Base-by-base conservation (phyloP, 2,113 vertebrate genomes). In the Greenwoodochromis staneri region DNA sequence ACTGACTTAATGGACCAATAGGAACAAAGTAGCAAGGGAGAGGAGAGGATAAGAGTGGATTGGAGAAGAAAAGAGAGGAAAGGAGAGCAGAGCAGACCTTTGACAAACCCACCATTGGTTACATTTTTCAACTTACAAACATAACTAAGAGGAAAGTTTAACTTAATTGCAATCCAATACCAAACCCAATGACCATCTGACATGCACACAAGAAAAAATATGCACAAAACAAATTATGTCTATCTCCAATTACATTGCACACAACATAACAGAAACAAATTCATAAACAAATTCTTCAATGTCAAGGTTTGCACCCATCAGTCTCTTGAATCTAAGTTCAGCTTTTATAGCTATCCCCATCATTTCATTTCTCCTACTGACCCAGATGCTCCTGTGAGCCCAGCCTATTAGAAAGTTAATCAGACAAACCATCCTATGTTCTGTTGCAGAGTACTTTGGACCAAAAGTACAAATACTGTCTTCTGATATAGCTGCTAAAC, bases 1-100 rank as follows among this genome's bases (percentile, higher is more conserved):
- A 89, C 86, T 34, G 81, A 91, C 86, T 92, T 91, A 94, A 94
- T 93, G 84, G 88, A 92, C 91, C 92, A 91, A 89, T 61, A 80
- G 78, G 83, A 89, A 81, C 31, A 38, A 78, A 80, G 85, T 66
- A 83, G 40, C 34, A 34, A 57, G 81, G 55, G 63, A 36, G 31
- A 81, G 69, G 7, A 69, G 59, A 83, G 54, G 59, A 84, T 61
- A 82, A 66, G 47, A 82, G 47, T 40, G 38, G 53, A 76, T n/a
- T 66, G 54, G 27, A 63, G 38, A 69, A 31, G 45, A 40, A 54
- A 81, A 27, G n/a, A 40, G 73, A 40, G 36, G 29, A 24, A n/a
- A 85, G 21, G 71, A 80, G 59, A 34, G 19, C 21, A 59, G 55
- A 19, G 9, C 36, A 51, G 63, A 49, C 69, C 40, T 47, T 29